Base-by-base conservation (phyloP, 1,140 invertebrate species). In the Pogonomyrmex barbatus region DNA sequence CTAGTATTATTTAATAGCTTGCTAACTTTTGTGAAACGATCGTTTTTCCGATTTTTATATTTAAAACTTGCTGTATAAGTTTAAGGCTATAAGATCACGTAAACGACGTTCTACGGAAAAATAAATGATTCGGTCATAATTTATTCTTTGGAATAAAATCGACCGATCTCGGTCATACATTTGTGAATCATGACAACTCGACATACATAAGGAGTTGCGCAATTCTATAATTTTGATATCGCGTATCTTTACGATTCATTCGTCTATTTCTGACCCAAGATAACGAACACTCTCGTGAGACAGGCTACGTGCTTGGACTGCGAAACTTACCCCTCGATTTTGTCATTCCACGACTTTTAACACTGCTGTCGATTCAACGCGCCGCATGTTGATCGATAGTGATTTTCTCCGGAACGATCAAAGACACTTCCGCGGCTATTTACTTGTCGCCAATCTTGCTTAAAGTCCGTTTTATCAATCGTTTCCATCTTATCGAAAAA, bases 221-320 rank as follows among this genome's bases (percentile, higher is more conserved):
- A 45, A 47, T 78, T 78, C 42, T 63, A 56, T 78, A 79, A 85
- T 85, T 85, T 42, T 39, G 10, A 77, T 85, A n/a, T 52, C 82
- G 58, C 70, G 45, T 65, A 84, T 52, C 58, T 78, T 85, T 79
- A 77, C 52, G 83, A 85, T 85, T 85, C 47, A 85, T 85, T 79
- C 83, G 83, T 79, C 83, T 56, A 45, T 33, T 58, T 85, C 83
- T 58, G 58, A 45, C 60, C 36, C 58, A 79, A 85, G 75, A 78
- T 65, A 85, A 76, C 63, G 47, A 63, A 85, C 58, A 75, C 24
- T 62, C 14, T 60, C 10, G 71, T 47, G 62, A 75, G 73, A 85
- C 54, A 78, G 10, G 62, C 9, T 85, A 85, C 73, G 83, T 85
- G 83, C 71, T 8, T 17, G n/a, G 83, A 52, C 47, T 79, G 47